A percentile compares a stretch with the other conserved stretches of the same genome.
Conservation (phyloP, 30 jellyfish, hydroid and myxozoan genomes). For the Phacellophora camtschatica region DNA sequence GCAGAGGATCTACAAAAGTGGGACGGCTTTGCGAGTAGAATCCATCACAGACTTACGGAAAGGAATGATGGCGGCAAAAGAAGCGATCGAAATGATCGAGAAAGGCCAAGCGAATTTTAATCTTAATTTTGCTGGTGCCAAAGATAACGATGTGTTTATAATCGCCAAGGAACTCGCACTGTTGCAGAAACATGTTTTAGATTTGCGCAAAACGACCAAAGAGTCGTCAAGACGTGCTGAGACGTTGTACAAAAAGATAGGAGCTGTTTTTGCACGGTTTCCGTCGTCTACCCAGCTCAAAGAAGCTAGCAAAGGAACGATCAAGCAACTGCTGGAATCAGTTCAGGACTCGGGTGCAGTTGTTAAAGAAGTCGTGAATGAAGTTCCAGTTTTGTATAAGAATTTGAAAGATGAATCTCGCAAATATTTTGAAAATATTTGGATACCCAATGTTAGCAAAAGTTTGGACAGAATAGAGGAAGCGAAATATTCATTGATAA, state of each 20-base stretch:
- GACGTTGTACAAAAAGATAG: not conserved
- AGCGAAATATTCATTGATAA: not conserved
- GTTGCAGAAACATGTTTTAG: not conserved
- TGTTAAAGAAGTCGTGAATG: slow-evolving; percentile 6
- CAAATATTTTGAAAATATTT: slow-evolving; percentile 12
- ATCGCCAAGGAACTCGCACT: slow-evolving; percentile 10
- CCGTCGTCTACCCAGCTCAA: not conserved
- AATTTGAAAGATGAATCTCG: not conserved
- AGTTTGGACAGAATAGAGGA: slow-evolving; percentile 41
- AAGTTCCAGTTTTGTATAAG: slow-evolving; percentile 1
- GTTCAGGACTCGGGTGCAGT: not conserved
- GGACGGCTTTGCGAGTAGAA: slow-evolving; percentile 22
- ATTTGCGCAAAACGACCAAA: slow-evolving; percentile 28
- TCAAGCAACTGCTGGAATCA: slow-evolving; percentile 26
- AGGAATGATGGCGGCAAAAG: slow-evolving; percentile 43
- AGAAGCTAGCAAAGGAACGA: slow-evolving; percentile 46
- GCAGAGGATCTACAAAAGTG: slow-evolving; percentile 66
- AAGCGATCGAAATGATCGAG: slow-evolving; percentile 15
- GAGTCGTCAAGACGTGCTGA: slow-evolving; percentile 22
- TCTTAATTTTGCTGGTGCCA: slow-evolving; percentile 39
- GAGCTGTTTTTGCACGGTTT: not conserved
- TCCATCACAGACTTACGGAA: slow-evolving; percentile 35
- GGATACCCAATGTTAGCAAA: slow-evolving; percentile 33
- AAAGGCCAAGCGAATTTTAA: slow-evolving; percentile 10
- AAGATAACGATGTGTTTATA: slow-evolving; percentile 8